A percentile compares a stretch with the other conserved stretches of the same genome.
Conservation (phyloP, 2,113 vertebrate genomes). For the Monopterus albus region DNA sequence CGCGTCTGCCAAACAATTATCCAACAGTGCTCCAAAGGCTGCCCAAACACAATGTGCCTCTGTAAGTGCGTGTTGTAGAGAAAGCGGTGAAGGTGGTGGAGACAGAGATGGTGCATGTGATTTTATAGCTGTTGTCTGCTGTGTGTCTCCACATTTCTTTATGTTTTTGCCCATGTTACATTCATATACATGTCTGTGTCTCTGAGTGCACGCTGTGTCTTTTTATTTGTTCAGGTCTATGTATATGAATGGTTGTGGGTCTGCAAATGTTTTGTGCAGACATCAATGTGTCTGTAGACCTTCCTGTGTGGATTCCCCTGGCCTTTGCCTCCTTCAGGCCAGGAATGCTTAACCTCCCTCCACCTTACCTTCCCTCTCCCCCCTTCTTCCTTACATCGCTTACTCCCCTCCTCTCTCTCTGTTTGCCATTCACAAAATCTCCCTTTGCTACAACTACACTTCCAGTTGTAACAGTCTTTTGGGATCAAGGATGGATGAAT, state of each 20-base stretch:
- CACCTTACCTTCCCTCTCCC: constrained; percentile 20
- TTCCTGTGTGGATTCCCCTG: constrained; percentile 63
- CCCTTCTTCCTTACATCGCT: constrained; percentile 20
- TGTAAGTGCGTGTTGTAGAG: constrained; percentile 32
- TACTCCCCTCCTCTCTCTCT: constrained; percentile 20
- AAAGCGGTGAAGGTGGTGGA: constrained; percentile 6
- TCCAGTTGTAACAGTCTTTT: constrained; percentile 15
- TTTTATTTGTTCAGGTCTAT: constrained; percentile 29
- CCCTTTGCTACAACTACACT: constrained; percentile 29
- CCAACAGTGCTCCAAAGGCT: constrained; percentile 62
- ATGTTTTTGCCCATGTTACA: constrained; percentile 29
- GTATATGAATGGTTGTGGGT: constrained; percentile 21
- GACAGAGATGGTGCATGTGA: constrained; percentile 28
- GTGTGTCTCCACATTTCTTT: constrained; percentile 33
- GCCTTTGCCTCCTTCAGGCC: constrained; percentile 55
- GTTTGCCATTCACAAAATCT: constrained; percentile 25
- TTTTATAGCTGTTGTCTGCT: constrained; percentile 23
- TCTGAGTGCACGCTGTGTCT: constrained; percentile 10
- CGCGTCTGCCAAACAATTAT: constrained; percentile 75
- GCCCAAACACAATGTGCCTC: constrained; percentile 59
- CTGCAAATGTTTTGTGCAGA: constrained; percentile 38
- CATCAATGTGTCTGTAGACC: constrained; percentile 44
- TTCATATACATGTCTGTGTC: constrained; percentile 38
- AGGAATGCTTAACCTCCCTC: constrained; percentile 65
- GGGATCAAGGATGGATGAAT: constrained; percentile 22